Evolutionary conservation across 2,797 vertebrate genomes (phyloP).

Genomic region (Dryobates pubescens): DNA sequence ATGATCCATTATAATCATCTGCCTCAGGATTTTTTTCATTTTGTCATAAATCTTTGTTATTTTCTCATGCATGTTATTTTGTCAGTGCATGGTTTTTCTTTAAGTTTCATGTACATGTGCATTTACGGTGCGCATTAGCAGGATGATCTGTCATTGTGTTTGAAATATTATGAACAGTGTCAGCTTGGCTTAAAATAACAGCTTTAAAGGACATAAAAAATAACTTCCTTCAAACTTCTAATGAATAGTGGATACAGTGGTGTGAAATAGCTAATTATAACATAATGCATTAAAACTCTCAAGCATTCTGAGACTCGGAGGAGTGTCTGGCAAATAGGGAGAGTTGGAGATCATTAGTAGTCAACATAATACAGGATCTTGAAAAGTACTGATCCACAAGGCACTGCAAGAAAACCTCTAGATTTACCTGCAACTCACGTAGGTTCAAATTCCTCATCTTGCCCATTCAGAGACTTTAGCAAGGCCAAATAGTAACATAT

Average conservation of each 20-base stretch:
- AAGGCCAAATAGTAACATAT: fast-evolving
- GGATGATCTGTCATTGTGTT: neutral
- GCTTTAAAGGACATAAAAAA: slow-evolving; percentile 47
- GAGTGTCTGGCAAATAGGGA: neutral
- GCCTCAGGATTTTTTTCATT: slow-evolving; percentile 19
- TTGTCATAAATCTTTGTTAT: slow-evolving; percentile 49
- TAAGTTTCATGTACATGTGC: neutral
- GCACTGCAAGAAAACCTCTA: neutral
- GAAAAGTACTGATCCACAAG: neutral
- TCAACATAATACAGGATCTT: neutral
- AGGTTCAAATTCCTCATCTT: neutral
- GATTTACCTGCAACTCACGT: neutral
- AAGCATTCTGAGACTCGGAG: neutral
- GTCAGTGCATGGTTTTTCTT: slow-evolving; percentile 20
- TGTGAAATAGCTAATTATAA: slow-evolving; percentile 4
- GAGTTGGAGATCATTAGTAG: neutral
- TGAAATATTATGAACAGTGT: slow-evolving; percentile 65
- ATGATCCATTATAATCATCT: slow-evolving; percentile 45
- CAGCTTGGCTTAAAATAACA: slow-evolving; percentile 57
- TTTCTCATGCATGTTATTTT: slow-evolving; percentile 32
- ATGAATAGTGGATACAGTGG: slow-evolving; percentile 22
- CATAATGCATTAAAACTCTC: neutral
- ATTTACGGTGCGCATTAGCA: slow-evolving; percentile 48
- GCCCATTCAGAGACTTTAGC: neutral
- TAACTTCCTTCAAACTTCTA: slow-evolving; percentile 48